Evolutionary conservation across 1,140 invertebrate species (phyloP), one percentile per base, ranked within the genome.

Genomic region (Listronotus oregonensis): DNA sequence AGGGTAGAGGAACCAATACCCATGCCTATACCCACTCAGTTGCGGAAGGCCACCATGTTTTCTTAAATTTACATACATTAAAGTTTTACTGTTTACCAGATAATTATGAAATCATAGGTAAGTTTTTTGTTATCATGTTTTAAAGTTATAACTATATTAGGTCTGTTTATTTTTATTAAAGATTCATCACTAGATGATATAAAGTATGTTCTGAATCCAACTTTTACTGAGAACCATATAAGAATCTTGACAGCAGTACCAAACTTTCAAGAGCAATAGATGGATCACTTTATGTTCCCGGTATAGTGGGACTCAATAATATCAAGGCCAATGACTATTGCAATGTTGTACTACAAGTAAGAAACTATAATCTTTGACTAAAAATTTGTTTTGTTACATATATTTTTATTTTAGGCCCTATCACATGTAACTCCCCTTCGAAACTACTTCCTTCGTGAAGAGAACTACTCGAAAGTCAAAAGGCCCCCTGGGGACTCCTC

Each of bases 271-370:
- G 96, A 77, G 96, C 98, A 9, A 98, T 97, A 73, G 96, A 99
- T 83, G 96, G 97, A 10, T 96, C 93, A 0, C 88, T 96, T 72
- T 99, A 99, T 80, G 88, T 94, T 69, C 96, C 98, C 18, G 97
- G 95, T 39, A 96, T 98, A 77, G 92, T 95, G 31, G 98, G 98
- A 2, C 82, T 99, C 17, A 99, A 99, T 78, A 99, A 99, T 80
- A 99, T 99, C 67, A 99, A 99, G 82, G 94, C 94, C 2, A 98
- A 98, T 84, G 97, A 99, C 81, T 99, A 99, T 77, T 99, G 97
- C 73, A 99, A 99, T 84, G 97, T 99, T 57, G 92, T 99, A 66
- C 82, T 99, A 49, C 96, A 97, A 84, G 94, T 95, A 67, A 37
- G 18, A 42, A 7, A 27, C 21, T 27, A n/a, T n/a, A n/a, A n/a